These are phyloP conservation scores for Diarsia brunnea DNA, from an alignment of 2,888 invertebrate genomes.

Conservation along the genomic window DNA sequence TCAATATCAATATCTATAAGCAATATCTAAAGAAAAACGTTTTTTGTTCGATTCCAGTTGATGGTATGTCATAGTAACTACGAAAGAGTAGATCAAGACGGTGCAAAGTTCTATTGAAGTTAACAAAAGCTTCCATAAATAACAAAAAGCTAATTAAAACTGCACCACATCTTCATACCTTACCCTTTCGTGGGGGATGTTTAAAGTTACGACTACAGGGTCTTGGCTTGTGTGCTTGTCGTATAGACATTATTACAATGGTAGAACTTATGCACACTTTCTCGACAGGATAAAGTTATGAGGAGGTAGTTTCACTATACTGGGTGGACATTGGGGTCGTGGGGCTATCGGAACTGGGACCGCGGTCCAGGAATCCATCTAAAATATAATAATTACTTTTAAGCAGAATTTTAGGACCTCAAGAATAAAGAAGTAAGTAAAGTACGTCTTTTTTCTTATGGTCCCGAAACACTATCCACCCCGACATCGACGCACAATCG, in stretches of 20 bases:
- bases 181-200: constrained; percentile 35
- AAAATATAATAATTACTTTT: no score
- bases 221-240: constrained; percentile 3
- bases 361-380: no score
- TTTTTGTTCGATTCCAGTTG: neutral
- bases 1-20: no score
- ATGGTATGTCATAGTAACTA: neutral
- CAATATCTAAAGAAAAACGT: neutral
- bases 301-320: neutral
- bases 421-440: no score
- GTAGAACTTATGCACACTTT: neutral
- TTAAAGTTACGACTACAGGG: constrained; percentile 32
- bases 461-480: no score
- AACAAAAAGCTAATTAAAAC: constrained; percentile 44
- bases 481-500: no score
- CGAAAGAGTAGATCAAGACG: neutral
- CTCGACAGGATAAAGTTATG: no score
- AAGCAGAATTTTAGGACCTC: no score
- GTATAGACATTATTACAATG: neutral
- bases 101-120: neutral
- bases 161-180: constrained; percentile 40
- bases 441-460: no score
- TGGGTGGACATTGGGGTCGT: neutral
- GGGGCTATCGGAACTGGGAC: no score
- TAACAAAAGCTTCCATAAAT: constrained; percentile 35